Evolutionary conservation across 2,113 vertebrate species (phyloP), one percentile per base, ranked within the genome.

Genomic region (Pelodiscus sinensis): DNA sequence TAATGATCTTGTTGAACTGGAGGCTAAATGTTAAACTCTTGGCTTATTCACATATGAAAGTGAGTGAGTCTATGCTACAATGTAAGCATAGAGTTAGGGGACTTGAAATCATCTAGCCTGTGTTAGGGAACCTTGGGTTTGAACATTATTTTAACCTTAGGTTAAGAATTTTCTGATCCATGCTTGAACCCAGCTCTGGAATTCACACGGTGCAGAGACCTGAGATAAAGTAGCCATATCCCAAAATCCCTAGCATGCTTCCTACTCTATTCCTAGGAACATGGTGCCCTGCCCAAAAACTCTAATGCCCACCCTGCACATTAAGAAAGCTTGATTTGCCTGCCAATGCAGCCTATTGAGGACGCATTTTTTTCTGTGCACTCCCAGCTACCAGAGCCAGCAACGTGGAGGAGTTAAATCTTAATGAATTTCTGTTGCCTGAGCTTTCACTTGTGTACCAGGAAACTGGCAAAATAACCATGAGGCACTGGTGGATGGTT

Each of bases 41-140:
- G 85, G 51, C 29, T 94, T 56, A 84, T 54, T 93, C 86, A 81
- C 50, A 88, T 55, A 91, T 38, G 35, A 91, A 56, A 86, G 87
- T 14, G 18, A 92, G 58, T 55, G 83, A 57, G 1, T 4, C 44
- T 44, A 44, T 44, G 44, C 44, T 75, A 13, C 24, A 65, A 31
- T 87, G 11, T 68, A 2, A 58, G 65, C 10, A 58, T 84, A 85
- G 1, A 13, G 15, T 83, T 79, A 75, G 27, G 22, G 57, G 57
- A 9, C 22, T 22, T 58, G 6, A 22, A 6, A 3, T 58, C 57
- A 58, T 2, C 57, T 25, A 10, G 24, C 9, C 22, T 8, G 16
- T 58, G 22, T 58, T 58, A 58, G 21, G 57, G 22, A 58, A 58
- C 57, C 57, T 8, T 24, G 57, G 57, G 22, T 22, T 25, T 58